Conservation (phyloP, 2,113 vertebrate species). For the Chunga burmeisteri region DNA sequence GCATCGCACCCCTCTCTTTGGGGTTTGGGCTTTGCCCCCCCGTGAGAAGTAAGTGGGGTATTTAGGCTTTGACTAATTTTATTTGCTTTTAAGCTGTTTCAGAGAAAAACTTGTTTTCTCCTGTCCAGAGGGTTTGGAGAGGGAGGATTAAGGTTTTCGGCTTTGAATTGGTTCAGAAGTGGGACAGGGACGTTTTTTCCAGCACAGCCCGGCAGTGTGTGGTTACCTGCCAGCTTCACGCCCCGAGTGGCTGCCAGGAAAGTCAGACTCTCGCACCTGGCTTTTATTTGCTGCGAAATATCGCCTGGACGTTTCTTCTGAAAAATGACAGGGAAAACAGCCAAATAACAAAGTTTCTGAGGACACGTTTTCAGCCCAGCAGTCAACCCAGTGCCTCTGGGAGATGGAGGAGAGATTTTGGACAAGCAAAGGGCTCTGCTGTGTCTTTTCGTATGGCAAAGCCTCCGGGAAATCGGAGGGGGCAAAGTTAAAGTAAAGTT, state of each 20-base stretch:
- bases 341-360: background rate
- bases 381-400: fast-evolving
- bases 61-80: background rate
- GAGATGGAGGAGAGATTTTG: background rate
- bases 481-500: background rate
- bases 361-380: background rate
- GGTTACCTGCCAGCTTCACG: background rate
- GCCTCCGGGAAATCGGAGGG: background rate
- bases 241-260: background rate
- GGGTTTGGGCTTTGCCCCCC: background rate
- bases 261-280: background rate
- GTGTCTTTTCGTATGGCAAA: background rate
- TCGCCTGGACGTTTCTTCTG: background rate
- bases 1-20: background rate
- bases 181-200: background rate
- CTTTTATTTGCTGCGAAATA: background rate
- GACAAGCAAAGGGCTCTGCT: background rate
- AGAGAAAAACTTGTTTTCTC: background rate
- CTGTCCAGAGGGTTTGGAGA: background rate
- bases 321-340: background rate
- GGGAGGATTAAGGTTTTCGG: background rate
- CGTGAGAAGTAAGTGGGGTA: background rate
- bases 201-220: background rate
- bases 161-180: background rate
- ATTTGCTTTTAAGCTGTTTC: background rate